phyloP scores from a whole-genome alignment of 2,113 vertebrate species.

The Oryzias woworae region DNA sequence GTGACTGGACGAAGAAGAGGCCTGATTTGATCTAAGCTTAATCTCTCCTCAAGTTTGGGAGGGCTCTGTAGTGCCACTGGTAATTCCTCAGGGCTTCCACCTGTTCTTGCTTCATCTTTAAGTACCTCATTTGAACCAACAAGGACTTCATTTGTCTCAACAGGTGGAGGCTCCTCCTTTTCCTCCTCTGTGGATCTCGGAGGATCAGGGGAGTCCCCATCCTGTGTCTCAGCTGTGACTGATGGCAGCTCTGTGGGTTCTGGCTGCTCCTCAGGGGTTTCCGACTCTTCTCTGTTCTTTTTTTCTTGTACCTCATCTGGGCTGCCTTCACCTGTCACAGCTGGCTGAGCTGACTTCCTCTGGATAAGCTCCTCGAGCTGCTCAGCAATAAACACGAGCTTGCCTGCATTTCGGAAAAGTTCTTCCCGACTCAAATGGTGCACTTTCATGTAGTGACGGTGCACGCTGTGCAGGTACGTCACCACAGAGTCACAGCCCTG shows the following conservation, averaged over 20 bases:
- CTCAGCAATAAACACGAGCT: conserved; percentile 79
- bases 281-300: conserved; percentile 67
- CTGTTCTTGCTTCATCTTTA: conserved; percentile 65
- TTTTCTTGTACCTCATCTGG: conserved; percentile 70
- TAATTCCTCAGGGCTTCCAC: conserved; percentile 49
- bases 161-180: conserved; percentile 39
- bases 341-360: conserved; percentile 69
- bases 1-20: conserved; percentile 69
- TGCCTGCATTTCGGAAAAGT: conserved; percentile 74
- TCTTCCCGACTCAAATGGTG: conserved; percentile 81
- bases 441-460: conserved; percentile 86
- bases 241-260: conserved; percentile 63
- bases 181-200: conserved; percentile 53
- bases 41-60: conserved; percentile 51
- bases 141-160: conserved; percentile 61
- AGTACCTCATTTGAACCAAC: conserved; percentile 73
- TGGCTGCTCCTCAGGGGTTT: conserved; percentile 47
- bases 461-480: conserved; percentile 82
- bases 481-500: conserved; percentile 92
- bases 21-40: conserved; percentile 58
- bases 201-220: conserved; percentile 37
- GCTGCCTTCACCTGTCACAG: conserved; percentile 30
- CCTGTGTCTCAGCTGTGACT: conserved; percentile 44
- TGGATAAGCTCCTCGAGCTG: conserved; percentile 79
- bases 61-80: conserved; percentile 10